Evolutionary conservation across 2,797 vertebrate genomes (phyloP).

Genomic region (Sardinella longiceps): DNA sequence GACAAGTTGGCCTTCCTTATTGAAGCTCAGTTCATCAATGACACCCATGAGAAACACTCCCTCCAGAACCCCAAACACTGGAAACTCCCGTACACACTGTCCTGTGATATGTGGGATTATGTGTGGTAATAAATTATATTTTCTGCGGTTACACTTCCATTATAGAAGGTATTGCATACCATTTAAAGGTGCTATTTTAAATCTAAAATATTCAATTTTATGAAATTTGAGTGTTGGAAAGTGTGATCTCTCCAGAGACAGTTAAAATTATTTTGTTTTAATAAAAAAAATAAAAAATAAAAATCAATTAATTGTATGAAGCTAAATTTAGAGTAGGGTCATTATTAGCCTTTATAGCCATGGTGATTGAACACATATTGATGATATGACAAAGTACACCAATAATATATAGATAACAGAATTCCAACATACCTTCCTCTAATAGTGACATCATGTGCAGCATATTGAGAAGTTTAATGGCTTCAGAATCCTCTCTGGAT

Average conservation of each 20-base stretch:
- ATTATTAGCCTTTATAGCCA: not conserved
- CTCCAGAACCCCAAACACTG: constrained; percentile 73
- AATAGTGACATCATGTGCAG: constrained; percentile 50
- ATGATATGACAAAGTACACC: not conserved
- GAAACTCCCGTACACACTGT: constrained; percentile 70
- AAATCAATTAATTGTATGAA: too few relatives aligned
- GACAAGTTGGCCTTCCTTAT: constrained; percentile 69
- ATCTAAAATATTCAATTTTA: too few relatives aligned
- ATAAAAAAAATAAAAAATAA: too few relatives aligned
- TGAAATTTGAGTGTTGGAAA: too few relatives aligned
- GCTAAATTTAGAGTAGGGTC: too few relatives aligned
- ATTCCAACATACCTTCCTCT: constrained; percentile 50
- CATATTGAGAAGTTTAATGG: constrained; percentile 55
- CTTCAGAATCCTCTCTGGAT: constrained; percentile 54
- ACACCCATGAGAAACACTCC: constrained; percentile 70
- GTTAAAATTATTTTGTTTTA: too few relatives aligned
- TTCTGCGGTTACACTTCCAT: too few relatives aligned
- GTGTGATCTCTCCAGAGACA: too few relatives aligned
- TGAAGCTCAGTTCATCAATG: constrained; percentile 74
- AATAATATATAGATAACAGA: not conserved
- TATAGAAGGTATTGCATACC: too few relatives aligned
- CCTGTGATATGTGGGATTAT: constrained; percentile 49
- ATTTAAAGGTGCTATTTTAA: too few relatives aligned
- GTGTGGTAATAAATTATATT: too few relatives aligned
- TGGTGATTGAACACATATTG: not conserved